Base-by-base conservation (phyloP, 2,797 vertebrate genomes). In the Cyclopterus lumpus region DNA sequence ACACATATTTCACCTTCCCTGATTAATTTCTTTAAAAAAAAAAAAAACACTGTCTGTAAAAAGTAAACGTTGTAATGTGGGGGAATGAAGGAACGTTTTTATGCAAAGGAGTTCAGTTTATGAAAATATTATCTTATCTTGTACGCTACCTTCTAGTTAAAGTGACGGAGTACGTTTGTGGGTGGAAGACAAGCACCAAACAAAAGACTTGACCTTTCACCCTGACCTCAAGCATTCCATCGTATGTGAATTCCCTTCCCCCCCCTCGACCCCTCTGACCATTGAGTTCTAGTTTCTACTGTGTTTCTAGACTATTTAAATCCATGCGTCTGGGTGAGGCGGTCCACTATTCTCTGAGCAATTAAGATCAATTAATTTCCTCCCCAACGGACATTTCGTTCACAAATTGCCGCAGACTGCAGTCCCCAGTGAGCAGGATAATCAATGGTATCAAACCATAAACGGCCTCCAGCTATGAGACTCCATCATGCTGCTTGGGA, bases 141-240 rank as follows among this genome's bases (percentile, higher is more conserved):
- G 44, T n/a, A n/a, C 12, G 49, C 24, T 15, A 14, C 22, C 22
- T 22, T 7, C 5, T 14, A 53, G 22, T 28, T 81, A 7, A 67
- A 74, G 12, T 44, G 26, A 53, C 1, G n/a, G 63, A 78, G 57
- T 60, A 20, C 59, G 62, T 75, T 67, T 34, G 14, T 49, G 54
- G 62, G 49, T 54, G 70, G 55, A 73, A 40, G 32, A 65, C 65
- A 20, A 6, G 0, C 44, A 6, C 42, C 49, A 73, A 90, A 91
- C 89, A 91, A 92, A 91, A 88, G 86, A 81, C 57, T 71, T 76
- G 84, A 93, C 88, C 93, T 90, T 77, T 92, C 76, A 90, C 90
- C 89, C 68, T 14, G 32, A 66, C 79, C 82, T 65, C 81, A 74
- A 80, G 66, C 74, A 70, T 80, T 79, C 75, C 73, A 81, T 75